These are phyloP conservation scores for Aphidius gifuensis DNA, from an alignment of 1,140 invertebrate species.

Conservation along the genomic window DNA sequence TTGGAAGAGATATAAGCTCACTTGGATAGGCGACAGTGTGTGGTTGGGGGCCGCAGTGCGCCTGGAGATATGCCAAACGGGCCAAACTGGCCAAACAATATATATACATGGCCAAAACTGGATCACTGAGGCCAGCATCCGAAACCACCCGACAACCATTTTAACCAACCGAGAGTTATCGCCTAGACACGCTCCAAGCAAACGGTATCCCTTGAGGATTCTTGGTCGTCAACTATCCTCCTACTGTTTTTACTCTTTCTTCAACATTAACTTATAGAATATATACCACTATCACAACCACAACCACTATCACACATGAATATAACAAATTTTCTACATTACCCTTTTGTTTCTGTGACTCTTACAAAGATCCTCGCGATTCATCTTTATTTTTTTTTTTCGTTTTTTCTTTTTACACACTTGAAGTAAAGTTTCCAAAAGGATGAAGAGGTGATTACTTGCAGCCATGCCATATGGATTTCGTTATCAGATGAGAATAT, in stretches of 20 bases:
- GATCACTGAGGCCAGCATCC: slow-evolving; percentile 28
- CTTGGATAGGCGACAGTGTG: not conserved
- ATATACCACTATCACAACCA: not conserved
- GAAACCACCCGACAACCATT: slow-evolving; percentile 24
- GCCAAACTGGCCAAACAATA: slow-evolving; percentile 23
- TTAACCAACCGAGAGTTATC: slow-evolving; percentile 36
- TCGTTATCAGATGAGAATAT: slow-evolving; percentile 10
- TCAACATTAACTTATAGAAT: not conserved
- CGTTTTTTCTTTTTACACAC: no score
- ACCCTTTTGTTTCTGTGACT: no score
- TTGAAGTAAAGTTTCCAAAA: not conserved
- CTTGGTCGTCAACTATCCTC: slow-evolving; percentile 6
- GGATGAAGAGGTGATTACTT: slow-evolving; percentile 26
- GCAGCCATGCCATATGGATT: slow-evolving; percentile 19
- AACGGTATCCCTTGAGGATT: slow-evolving; percentile 19
- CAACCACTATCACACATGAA: no score
- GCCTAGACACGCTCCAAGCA: slow-evolving; percentile 32
- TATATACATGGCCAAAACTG: slow-evolving; percentile 26
- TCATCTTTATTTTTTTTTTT: no score
- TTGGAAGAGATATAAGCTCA: not conserved
- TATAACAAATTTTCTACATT: no score
- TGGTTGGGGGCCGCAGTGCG: slow-evolving; percentile 43
- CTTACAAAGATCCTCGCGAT: no score
- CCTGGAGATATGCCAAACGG: slow-evolving; percentile 44
- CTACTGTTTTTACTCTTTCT: slow-evolving; percentile 2